Evolutionary conservation across 2,113 vertebrate genomes (phyloP).

Genomic region (Microtus oregoni): DNA sequence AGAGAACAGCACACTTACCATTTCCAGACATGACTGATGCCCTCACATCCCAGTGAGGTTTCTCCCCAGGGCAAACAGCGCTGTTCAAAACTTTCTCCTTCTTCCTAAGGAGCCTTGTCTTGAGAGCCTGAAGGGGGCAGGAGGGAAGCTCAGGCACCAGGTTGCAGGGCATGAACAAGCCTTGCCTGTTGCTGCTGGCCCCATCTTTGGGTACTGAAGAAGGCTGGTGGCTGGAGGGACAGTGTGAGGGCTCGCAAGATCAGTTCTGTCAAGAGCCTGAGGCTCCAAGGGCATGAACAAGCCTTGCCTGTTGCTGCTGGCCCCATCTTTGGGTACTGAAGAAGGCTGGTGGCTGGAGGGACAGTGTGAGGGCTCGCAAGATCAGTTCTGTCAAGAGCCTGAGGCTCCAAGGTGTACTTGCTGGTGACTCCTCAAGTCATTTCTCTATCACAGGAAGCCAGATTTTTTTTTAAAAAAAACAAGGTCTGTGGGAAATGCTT

Average conservation of each 20-base stretch:
- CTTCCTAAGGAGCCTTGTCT: constrained; percentile 79
- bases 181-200: background rate
- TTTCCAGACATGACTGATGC: constrained; percentile 84
- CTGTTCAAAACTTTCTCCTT: constrained; percentile 77
- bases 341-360: too few species aligned
- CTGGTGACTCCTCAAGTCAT: background rate
- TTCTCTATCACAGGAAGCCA: constrained; percentile 16
- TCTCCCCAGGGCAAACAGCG: constrained; percentile 75
- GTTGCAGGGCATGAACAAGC: background rate
- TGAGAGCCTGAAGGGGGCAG: constrained; percentile 62
- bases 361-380: background rate
- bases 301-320: background rate
- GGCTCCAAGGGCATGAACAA: background rate
- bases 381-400: background rate
- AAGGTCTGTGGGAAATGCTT: background rate
- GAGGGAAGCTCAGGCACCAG: background rate
- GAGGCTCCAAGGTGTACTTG: background rate
- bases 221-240: background rate
- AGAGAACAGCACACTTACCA: constrained; percentile 81
- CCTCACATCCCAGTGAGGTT: constrained; percentile 86
- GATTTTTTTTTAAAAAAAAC: background rate
- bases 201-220: background rate
- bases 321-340: background rate
- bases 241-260: background rate
- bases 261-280: background rate